Evolutionary conservation across 2,888 invertebrate species (phyloP), one percentile per base, ranked within the genome.

Genomic region (Encarsia formosa): DNA sequence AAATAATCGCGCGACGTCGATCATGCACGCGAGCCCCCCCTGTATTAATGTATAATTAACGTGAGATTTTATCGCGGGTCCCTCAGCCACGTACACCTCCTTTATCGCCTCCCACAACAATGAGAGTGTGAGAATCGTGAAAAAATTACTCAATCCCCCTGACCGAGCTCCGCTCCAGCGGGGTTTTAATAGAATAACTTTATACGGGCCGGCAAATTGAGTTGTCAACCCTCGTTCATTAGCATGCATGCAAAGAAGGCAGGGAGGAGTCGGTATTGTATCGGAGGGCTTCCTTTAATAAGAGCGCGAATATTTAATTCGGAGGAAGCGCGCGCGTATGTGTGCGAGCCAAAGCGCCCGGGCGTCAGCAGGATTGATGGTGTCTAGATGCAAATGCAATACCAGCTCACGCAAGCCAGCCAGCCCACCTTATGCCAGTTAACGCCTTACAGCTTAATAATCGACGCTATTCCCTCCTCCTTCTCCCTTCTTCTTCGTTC

Each of bases 371-470:
- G 73, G 73, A 73, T 73, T 73, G 73, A 73, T 73, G 72, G 73
- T 66, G 71, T 73, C 73, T 73, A 70, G 70, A 73, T 73, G 73
- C 73, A 73, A 73, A 73, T 73, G 71, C 65, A 23, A 68, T 65
- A 22, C 23, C 67, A 67, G 32, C 63, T 69, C 72, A 73, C 71
- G 71, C 71, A 69, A 40, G n/a, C 23, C 40, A 23, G 15, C 22
- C 40, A 18, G 65, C 66, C 63, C 69, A 71, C 70, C 71, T 72
- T 71, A 71, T 71, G 72, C 73, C 73, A 73, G 73, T 73, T 73
- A 73, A 73, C 73, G 71, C 73, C 73, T 72, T 71, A 73, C 73
- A 70, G 66, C 73, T 73, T 71, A 73, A 73, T 73, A 73, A 73
- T 69, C 68, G 65, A 19, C 67, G 65, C 62, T 65, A 3, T 26